Evolutionary conservation across 1,140 invertebrate species (phyloP).

Genomic region (Alviniconcha marisindica): DNA sequence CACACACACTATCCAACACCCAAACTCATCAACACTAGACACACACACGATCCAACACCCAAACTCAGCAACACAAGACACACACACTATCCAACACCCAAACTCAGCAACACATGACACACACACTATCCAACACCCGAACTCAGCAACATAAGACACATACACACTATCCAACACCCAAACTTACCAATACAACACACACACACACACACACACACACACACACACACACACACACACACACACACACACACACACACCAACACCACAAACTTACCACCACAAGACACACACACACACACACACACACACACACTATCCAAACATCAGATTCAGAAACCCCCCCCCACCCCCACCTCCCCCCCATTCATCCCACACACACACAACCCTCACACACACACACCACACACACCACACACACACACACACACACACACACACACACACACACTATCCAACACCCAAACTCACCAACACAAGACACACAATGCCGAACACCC

Average conservation of each 20-base stretch:
- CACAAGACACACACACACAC: too few relatives aligned
- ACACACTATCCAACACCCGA: neutral
- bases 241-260: slow-evolving; percentile 5
- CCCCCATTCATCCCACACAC: neutral
- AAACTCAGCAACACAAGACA: too few relatives aligned
- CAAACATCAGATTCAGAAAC: too few relatives aligned
- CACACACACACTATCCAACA: neutral
- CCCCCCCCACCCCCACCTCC: too few relatives aligned
- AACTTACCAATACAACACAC: neutral
- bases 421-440: neutral
- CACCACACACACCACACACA: neutral
- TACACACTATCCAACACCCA: neutral
- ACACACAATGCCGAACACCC: neutral
- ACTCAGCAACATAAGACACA: neutral
- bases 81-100: neutral
- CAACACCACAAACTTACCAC: too few relatives aligned
- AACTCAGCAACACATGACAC: neutral
- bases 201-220: slow-evolving; percentile 14
- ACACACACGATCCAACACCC: too few relatives aligned
- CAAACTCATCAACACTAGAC: neutral
- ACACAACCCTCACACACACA: neutral
- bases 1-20: neutral
- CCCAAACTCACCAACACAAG: neutral
- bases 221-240: slow-evolving; percentile 14
- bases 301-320: too few relatives aligned